Evolutionary conservation across 1,140 invertebrate species (phyloP).

Genomic region (Drosophila watanabei): DNA sequence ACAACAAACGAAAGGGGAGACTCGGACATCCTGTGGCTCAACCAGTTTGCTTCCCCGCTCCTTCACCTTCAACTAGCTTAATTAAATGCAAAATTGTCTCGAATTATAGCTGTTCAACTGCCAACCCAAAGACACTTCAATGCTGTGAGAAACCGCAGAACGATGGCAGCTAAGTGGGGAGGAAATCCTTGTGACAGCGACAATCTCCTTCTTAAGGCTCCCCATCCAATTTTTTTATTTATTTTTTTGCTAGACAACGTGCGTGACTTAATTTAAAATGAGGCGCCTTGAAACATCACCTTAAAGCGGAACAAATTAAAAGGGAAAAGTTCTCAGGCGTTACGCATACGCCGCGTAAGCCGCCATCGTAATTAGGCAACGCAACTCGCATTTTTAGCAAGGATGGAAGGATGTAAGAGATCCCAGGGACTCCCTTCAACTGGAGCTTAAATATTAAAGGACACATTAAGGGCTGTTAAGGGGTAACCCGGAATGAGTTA

Average conservation of each 20-base stretch:
- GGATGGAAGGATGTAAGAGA: too few relatives aligned
- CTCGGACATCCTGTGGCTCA: slow-evolving; percentile 10
- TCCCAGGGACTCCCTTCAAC: slow-evolving; percentile 10
- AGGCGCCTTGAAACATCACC: slow-evolving; percentile 11
- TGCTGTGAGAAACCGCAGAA: neutral
- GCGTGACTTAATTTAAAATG: slow-evolving; percentile 52
- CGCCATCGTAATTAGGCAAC: slow-evolving; percentile 28
- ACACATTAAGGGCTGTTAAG: neutral
- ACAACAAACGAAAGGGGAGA: slow-evolving; percentile 24
- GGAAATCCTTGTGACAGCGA: neutral
- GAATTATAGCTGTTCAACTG: neutral
- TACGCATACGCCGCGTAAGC: slow-evolving; percentile 26
- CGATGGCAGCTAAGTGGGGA: neutral
- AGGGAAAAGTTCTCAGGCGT: slow-evolving; percentile 7
- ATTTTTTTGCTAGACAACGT: neutral
- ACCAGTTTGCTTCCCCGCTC: slow-evolving; percentile 21
- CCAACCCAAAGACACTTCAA: neutral
- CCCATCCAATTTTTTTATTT: too few relatives aligned
- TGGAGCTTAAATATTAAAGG: neutral
- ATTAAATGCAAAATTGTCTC: slow-evolving; percentile 16
- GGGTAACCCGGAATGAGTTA: slow-evolving; percentile 37
- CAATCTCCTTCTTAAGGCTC: neutral
- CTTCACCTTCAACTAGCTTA: neutral
- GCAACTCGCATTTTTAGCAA: slow-evolving; percentile 17
- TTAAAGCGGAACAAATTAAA: slow-evolving; percentile 7